Percentiles rank a stretch among this genome's conserved stretches.
Conservation (phyloP, 2,113 vertebrate species). For the Dicaeum eximium region DNA sequence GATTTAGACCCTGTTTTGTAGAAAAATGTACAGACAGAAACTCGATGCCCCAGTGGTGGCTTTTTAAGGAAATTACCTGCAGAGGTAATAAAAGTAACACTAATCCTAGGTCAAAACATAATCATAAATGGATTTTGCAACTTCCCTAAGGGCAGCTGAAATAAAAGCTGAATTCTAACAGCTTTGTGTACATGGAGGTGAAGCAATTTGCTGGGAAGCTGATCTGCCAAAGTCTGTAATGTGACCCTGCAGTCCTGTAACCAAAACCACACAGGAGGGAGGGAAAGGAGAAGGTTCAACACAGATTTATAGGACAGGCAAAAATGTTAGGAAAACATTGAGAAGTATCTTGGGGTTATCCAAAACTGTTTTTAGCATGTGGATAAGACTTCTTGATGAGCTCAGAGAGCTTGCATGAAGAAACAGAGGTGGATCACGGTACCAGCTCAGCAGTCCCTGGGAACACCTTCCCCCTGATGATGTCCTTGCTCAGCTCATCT, state of each 20-base stretch:
- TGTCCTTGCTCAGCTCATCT: not conserved
- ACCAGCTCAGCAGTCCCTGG: not conserved
- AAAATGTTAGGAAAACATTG: not conserved
- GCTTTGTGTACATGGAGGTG: not conserved
- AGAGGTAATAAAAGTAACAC: not conserved
- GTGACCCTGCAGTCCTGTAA: not conserved
- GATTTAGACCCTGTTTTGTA: not conserved
- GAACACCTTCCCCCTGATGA: not conserved
- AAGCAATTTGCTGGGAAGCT: not conserved
- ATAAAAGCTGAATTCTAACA: not conserved
- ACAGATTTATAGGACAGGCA: not conserved
- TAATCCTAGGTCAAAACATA: not conserved
- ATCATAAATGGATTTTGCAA: not conserved
- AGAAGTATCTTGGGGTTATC: not conserved
- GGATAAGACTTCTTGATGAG: rapidly evolving
- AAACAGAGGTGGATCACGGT: not conserved
- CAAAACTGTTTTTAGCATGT: not conserved
- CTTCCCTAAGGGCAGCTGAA: not conserved
- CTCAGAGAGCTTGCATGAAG: not conserved
- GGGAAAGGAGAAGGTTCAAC: not conserved
- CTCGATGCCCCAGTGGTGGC: rapidly evolving
- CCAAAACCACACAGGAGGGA: not conserved
- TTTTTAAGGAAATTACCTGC: not conserved
- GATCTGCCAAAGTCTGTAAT: not conserved
- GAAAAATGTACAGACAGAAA: not conserved